Evolutionary conservation across 2,113 vertebrate species (phyloP).

Genomic region (mouse (Mus musculus)): GRCm39 chr5:89229501-89230000

Average conservation of each 20-base stretch:
- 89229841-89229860: background rate
- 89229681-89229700: slow-evolving; percentile 44
- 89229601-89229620: slow-evolving; percentile 25
- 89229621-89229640: slow-evolving; percentile 42
- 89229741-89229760: background rate
- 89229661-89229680: slow-evolving; percentile 46
- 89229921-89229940: background rate
- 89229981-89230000: background rate
- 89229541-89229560: background rate
- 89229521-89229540: background rate
- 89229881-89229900: background rate
- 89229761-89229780: background rate
- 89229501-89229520: background rate
- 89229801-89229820: too few species aligned
- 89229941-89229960: background rate
- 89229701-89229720: slow-evolving; percentile 41
- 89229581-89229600: slow-evolving; percentile 6
- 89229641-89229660: slow-evolving; percentile 46
- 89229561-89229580: background rate
- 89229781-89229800: background rate
- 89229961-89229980: background rate
- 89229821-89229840: too few species aligned
- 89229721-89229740: background rate
- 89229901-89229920: background rate
- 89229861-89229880: background rate